Base-by-base conservation (phyloP, 2,797 vertebrate species). In the Perodicticus potto region DNA sequence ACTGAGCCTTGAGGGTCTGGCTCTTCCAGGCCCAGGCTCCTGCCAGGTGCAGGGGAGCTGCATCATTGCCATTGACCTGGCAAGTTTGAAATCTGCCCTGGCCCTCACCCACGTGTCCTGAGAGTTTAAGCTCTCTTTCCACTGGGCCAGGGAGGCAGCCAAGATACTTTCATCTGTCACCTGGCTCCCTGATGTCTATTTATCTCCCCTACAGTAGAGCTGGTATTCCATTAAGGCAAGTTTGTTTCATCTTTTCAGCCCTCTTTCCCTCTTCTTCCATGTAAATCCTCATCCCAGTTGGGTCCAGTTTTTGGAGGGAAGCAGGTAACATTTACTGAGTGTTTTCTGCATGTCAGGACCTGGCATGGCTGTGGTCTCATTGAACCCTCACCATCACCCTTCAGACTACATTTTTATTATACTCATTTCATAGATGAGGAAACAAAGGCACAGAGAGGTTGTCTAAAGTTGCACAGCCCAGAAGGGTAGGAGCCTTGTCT, bases 391-490 rank as follows among this genome's bases (percentile, higher is more conserved):
- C 73, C 22, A 2, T 29, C 55, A 3, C 13, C 5, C 77, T 63
- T 78, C 32, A 14, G 59, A 49, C 65, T 74, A 49, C 55, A 27
- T 57, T 69, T 84, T 83, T 63, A 53, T n/a, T 14, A 22, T 2
- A 17, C 11, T 45, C 13, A 27, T 81, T 91, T 87, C 63, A 29
- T 16, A 22, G 88, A 81, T 19, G 29, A 89, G 67, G 49, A 70
- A 63, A 63, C 7, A 14, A 78, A 67, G 80, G 88, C 6, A 5
- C 70, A 80, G 72, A 90, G 82, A 94, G 37, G 93, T 37, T 45
- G 34, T 53, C 32, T 40, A 59, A 83, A 89, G 87, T n/a, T 53
- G 65, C 87, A 83, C 22, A 93, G 74, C 55, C 19, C 59, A 34
- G 83, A 57, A 81, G 25, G 12, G 11, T 19, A 14, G 67, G 69